phyloP scores from a whole-genome alignment of 2,113 vertebrate genomes.

The Lepisosteus oculatus region DNA sequence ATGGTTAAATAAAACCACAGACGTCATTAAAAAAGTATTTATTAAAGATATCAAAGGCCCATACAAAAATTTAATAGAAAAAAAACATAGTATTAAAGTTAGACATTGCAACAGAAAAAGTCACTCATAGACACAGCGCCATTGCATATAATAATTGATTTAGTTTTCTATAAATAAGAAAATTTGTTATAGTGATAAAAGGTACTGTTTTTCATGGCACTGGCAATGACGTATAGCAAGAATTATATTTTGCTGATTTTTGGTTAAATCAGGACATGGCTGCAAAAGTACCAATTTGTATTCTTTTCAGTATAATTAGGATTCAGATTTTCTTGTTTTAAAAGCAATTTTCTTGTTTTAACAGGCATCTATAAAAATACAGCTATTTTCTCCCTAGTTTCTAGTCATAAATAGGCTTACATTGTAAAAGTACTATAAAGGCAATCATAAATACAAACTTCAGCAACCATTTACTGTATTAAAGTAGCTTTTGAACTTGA shows the following conservation, averaged over 20 bases:
- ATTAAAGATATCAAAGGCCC: conserved; percentile 50
- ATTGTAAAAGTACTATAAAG: neutral
- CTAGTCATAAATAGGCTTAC: neutral
- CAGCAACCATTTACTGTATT: neutral
- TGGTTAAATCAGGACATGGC: too few relatives aligned
- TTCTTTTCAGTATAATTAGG: too few relatives aligned
- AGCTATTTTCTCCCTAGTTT: neutral
- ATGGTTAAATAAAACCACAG: neutral
- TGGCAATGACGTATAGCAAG: neutral
- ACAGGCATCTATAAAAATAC: conserved; percentile 7
- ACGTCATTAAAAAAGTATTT: conserved; percentile 46
- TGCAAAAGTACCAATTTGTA: too few relatives aligned
- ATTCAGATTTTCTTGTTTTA: neutral
- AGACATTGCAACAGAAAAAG: conserved; percentile 45
- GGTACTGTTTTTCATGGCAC: conserved; percentile 13
- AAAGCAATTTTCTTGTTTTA: neutral
- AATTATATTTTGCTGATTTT: too few relatives aligned
- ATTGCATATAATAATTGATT: conserved; percentile 41
- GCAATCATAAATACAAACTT: neutral
- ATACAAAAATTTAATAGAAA: conserved; percentile 53
- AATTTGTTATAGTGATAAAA: conserved; percentile 15
- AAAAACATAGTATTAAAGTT: conserved; percentile 42
- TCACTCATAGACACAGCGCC: conserved; percentile 33
- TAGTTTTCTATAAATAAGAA: conserved; percentile 62
- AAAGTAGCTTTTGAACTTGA: neutral